Evolutionary conservation across 2,888 invertebrate genomes (phyloP).

Genomic region (Dicranocentrus wangi): DNA sequence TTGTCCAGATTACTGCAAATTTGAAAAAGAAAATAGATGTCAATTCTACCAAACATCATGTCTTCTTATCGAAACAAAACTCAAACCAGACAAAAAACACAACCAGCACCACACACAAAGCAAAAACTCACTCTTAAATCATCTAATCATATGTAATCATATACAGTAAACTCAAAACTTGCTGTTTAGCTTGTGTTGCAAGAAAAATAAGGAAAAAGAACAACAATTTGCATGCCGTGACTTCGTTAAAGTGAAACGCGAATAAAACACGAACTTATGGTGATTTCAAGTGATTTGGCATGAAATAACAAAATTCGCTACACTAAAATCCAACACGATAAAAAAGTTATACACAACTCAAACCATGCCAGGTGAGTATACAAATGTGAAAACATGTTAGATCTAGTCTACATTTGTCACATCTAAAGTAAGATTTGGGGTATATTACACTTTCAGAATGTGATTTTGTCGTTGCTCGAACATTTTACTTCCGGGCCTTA

Average conservation of each 20-base stretch:
- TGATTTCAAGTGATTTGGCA: too few relatives aligned
- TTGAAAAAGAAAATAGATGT: conserved; percentile 3
- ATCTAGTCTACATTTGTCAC: conserved; percentile 20
- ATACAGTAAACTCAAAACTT: neutral
- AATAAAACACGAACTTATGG: neutral
- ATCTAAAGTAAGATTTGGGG: conserved; percentile 21
- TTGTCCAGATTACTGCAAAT: conserved; percentile 48
- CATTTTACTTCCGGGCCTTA: conserved; percentile 38
- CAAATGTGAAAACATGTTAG: conserved; percentile 2
- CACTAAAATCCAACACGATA: neutral
- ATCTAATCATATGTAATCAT: neutral
- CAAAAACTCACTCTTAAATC: neutral
- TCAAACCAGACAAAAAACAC: neutral
- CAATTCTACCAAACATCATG: neutral
- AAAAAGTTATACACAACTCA: neutral
- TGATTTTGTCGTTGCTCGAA: conserved; percentile 4
- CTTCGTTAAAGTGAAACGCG: neutral
- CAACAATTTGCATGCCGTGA: neutral
- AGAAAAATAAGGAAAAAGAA: neutral
- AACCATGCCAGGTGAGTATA: neutral
- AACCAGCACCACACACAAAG: conserved; percentile 13
- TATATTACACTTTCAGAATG: conserved; percentile 22
- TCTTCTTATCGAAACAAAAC: neutral
- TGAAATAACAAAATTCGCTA: too few relatives aligned
- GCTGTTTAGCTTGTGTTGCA: neutral